These are phyloP conservation scores for Taeniopygia guttata DNA, from an alignment of 2,797 vertebrate genomes.

Conservation along the genomic window DNA sequence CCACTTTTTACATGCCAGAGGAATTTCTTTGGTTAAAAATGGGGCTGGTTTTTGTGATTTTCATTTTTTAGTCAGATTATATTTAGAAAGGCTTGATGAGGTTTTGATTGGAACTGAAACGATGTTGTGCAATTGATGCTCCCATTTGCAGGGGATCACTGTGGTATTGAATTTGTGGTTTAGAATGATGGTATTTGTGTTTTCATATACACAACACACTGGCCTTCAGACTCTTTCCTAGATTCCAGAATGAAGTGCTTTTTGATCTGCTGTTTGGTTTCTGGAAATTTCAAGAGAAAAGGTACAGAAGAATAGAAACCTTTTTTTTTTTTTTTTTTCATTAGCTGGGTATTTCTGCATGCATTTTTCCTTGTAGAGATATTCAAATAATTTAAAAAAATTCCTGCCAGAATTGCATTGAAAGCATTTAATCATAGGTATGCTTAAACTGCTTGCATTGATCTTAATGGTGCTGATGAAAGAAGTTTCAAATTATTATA, in stretches of 20 bases:
- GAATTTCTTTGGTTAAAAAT: neutral
- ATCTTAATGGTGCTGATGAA: neutral
- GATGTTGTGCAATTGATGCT: neutral
- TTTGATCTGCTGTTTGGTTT: neutral
- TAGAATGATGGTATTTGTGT: neutral
- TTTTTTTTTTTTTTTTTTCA: neutral
- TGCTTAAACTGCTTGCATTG: neutral
- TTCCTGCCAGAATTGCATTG: neutral
- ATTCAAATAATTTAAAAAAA: neutral
- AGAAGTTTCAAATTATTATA: neutral
- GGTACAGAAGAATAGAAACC: neutral
- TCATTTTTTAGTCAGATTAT: neutral
- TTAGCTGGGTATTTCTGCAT: neutral
- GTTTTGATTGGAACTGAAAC: neutral
- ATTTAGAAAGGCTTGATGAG: neutral
- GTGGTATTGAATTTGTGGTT: rapidly evolving
- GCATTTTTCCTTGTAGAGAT: neutral
- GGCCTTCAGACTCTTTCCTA: neutral
- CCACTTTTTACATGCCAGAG: neutral
- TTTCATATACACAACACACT: neutral
- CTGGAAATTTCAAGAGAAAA: neutral
- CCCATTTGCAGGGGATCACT: neutral
- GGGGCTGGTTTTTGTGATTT: neutral
- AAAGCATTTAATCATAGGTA: neutral
- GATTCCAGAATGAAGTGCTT: neutral